phyloP scores from a whole-genome alignment of 2,888 invertebrate genomes.

The Cheilosia variabilis region DNA sequence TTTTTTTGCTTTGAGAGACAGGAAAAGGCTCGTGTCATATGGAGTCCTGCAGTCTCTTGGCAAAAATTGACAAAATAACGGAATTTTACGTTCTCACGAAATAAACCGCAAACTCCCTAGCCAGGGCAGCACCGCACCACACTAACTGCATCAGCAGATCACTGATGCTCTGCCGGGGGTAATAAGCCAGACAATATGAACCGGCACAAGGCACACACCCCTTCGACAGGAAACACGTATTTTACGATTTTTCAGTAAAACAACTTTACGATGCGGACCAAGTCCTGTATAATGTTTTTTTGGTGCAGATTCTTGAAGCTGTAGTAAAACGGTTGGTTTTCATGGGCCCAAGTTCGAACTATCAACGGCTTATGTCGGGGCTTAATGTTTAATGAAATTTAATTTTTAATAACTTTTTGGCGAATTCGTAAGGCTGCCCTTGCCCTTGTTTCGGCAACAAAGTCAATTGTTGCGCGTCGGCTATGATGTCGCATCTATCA shows the following conservation, averaged over 20 bases:
- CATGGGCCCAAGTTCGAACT: slow-evolving; percentile 60
- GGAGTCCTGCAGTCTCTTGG: background rate
- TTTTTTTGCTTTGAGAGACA: slow-evolving; percentile 25
- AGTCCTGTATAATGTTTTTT: slow-evolving; percentile 35
- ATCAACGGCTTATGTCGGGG: slow-evolving; percentile 55
- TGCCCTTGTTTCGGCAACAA: slow-evolving; percentile 28
- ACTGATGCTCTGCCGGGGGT: slow-evolving; percentile 4
- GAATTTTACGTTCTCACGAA: slow-evolving; percentile 69
- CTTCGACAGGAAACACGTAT: slow-evolving; percentile 64
- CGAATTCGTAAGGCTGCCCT: slow-evolving; percentile 21
- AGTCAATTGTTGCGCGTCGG: slow-evolving; percentile 49
- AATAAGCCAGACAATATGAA: slow-evolving; percentile 68
- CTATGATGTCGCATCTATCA: background rate
- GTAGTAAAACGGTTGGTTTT: slow-evolving; percentile 46
- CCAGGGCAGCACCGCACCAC: background rate
- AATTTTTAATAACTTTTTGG: slow-evolving; percentile 73
- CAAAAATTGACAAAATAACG: slow-evolving; percentile 70
- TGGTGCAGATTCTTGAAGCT: background rate
- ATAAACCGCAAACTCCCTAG: slow-evolving; percentile 62
- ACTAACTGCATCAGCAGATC: background rate
- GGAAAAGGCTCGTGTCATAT: slow-evolving; percentile 50
- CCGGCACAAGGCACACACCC: slow-evolving; percentile 31
- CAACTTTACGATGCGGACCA: slow-evolving; percentile 66
- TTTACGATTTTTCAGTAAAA: slow-evolving; percentile 70
- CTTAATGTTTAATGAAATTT: slow-evolving; percentile 73